Base-by-base conservation (phyloP, 2,113 vertebrate species). In the Ascaphus truei region DNA sequence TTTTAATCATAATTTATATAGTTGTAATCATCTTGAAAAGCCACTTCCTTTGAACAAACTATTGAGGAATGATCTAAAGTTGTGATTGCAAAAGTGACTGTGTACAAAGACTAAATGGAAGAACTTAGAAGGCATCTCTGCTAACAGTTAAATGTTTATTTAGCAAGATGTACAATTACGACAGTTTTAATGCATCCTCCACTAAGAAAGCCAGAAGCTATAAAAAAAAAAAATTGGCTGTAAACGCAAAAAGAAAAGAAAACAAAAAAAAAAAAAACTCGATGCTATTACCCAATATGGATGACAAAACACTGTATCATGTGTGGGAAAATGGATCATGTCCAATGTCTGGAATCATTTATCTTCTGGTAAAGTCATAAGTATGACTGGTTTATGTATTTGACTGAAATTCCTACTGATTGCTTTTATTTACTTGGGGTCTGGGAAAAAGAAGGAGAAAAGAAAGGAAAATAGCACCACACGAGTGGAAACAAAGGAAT, bases 341-440 rank as follows among this genome's bases (percentile, higher is more conserved):
- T 92, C 92, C 93, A 93, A 83, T 37, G 85, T 92, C 92, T 95
- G 92, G 90, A 95, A 92, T 84, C 84, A 84, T 93, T 95, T 93
- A 92, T 92, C 89, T 88, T 83, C 73, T 75, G 73, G 74, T 77
- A 80, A 75, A 85, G 80, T 83, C 83, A 77, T 78, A 84, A 81
- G 83, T 84, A 88, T 80, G 85, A 89, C 88, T 86, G 84, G 76
- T 83, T 80, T 85, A 83, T 91, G 85, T 85, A 78, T 93, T 90
- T 88, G 85, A 83, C 87, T 85, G 84, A 88, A 84, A 84, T 79
- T 73, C 82, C 80, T 67, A 67, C 83, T 90, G 92, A 92, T 86
- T 90, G 88, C 87, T 91, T 89, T 88, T 83, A 87, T 82, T 83
- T 87, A 77, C 81, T 77, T 68, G 74, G 72, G 75, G 79, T 68